Evolutionary conservation across 1,140 invertebrate species (phyloP).

Genomic region (Thaumetopoea pityocampa): DNA sequence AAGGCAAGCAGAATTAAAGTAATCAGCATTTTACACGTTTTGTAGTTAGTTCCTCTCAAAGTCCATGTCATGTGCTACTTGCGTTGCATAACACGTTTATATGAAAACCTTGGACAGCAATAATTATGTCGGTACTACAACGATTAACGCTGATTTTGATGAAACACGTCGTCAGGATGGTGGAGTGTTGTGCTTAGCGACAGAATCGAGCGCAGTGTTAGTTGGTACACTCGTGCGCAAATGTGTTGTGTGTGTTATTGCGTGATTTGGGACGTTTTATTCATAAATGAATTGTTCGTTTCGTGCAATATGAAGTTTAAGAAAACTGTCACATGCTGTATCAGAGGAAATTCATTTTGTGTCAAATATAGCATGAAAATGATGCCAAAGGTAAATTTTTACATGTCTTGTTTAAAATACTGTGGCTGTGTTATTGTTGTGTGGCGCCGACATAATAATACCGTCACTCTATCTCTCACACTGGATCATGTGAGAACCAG

Average conservation of each 20-base stretch:
- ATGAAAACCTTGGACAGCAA: constrained; percentile 38
- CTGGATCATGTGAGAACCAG: too few relatives aligned
- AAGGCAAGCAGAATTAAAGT: too few relatives aligned
- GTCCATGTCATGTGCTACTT: constrained; percentile 32
- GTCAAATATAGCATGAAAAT: constrained; percentile 50
- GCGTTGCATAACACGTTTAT: constrained; percentile 45
- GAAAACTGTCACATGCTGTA: constrained; percentile 59
- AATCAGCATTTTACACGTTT: too few relatives aligned
- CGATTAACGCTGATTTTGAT: constrained; percentile 52
- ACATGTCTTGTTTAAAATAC: too few relatives aligned
- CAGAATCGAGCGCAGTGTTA: constrained; percentile 38
- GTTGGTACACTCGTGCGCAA: constrained; percentile 47
- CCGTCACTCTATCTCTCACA: too few relatives aligned
- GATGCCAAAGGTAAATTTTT: constrained; percentile 33
- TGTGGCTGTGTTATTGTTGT: too few relatives aligned
- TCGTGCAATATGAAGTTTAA: constrained; percentile 62
- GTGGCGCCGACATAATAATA: too few relatives aligned
- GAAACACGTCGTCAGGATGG: constrained; percentile 33
- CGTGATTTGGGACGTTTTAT: constrained; percentile 12
- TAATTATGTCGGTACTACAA: constrained; percentile 56
- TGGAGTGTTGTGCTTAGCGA: constrained; percentile 38
- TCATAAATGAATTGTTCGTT: constrained; percentile 9
- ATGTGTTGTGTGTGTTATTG: constrained; percentile 33
- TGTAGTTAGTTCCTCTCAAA: too few relatives aligned
- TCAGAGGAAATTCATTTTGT: constrained; percentile 51